Conservation (phyloP, 1,140 invertebrate genomes). For the Solenopsis invicta region DNA sequence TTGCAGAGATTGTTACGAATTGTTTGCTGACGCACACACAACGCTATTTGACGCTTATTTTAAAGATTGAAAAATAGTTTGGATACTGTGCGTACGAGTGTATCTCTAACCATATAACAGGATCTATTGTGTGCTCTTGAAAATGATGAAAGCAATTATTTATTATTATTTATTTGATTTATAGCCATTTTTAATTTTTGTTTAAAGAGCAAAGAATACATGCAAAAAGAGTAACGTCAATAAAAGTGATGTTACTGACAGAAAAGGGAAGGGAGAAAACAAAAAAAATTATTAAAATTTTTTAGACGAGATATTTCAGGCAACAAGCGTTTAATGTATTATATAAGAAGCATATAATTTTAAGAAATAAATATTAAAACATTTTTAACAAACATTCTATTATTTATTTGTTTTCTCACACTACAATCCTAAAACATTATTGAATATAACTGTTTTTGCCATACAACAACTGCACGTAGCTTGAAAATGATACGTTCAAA, state of each 20-base stretch:
- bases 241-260: constrained; percentile 43
- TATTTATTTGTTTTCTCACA: background rate
- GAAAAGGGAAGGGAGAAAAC: constrained; percentile 10
- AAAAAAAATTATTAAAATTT: constrained; percentile 22
- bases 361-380: background rate
- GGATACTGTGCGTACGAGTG: constrained; percentile 5
- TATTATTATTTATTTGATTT: constrained; percentile 63
- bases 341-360: background rate
- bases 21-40: constrained; percentile 52
- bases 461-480: background rate
- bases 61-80: constrained; percentile 56
- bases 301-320: background rate
- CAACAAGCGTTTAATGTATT: background rate
- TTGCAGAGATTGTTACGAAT: constrained; percentile 61
- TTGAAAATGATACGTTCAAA: background rate
- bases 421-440: background rate
- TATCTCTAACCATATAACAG: constrained; percentile 33
- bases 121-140: constrained; percentile 40
- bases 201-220: constrained; percentile 55
- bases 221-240: constrained; percentile 4
- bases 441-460: background rate
- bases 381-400: background rate
- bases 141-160: constrained; percentile 60
- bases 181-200: constrained; percentile 45
- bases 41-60: constrained; percentile 57